phyloP scores from a whole-genome alignment of 2,113 vertebrate species.

The Mungos mungo region DNA sequence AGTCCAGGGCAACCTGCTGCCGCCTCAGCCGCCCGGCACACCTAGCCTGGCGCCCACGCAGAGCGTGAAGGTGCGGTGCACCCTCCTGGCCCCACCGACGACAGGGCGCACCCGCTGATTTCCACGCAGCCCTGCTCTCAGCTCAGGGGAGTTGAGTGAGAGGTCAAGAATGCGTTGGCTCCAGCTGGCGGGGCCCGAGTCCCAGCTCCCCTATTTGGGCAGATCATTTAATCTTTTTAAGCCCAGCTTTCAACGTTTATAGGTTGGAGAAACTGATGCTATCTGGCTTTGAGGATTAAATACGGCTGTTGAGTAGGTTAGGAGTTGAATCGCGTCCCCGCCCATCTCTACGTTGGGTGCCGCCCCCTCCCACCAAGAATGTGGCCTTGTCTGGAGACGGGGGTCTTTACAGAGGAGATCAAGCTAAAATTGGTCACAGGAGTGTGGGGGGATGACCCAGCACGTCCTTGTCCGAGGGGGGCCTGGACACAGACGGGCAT shows the following conservation, averaged over 20 bases:
- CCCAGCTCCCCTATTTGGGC: rapidly evolving
- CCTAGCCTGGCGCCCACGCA: rapidly evolving
- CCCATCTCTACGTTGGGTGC: rapidly evolving
- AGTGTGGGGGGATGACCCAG: too few relatives aligned
- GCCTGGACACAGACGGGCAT: rapidly evolving
- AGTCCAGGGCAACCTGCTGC: rapidly evolving
- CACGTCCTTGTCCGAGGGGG: rapidly evolving
- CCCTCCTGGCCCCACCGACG: rapidly evolving
- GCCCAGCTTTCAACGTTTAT: neutral
- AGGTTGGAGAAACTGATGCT: too few relatives aligned
- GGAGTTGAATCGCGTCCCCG: neutral
- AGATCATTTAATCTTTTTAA: neutral
- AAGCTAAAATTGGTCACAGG: rapidly evolving
- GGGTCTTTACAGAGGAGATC: neutral
- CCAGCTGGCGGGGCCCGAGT: rapidly evolving
- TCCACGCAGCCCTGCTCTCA: neutral
- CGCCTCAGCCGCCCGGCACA: rapidly evolving
- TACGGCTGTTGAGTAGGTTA: neutral
- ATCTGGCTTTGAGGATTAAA: rapidly evolving
- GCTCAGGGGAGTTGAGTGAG: rapidly evolving
- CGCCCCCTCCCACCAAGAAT: rapidly evolving
- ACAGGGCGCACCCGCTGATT: rapidly evolving
- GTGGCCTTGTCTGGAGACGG: neutral
- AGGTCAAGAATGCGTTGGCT: neutral
- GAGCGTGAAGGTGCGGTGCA: rapidly evolving